Evolutionary conservation across 2,888 invertebrate genomes (phyloP), one percentile per base, ranked within the genome.

Genomic region (Emmelina monodactyla): DNA sequence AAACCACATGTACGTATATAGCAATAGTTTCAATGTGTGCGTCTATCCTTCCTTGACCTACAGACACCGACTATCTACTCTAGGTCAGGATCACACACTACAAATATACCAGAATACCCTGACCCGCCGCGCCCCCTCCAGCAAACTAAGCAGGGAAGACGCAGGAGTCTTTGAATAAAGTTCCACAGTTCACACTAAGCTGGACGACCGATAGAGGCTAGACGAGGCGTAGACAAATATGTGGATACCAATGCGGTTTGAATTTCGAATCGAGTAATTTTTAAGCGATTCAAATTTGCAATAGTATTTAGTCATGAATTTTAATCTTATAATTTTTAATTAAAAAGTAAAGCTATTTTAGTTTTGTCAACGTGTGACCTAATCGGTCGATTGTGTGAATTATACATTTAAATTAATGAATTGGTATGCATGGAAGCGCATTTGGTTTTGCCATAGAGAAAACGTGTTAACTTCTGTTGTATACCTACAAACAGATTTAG

Each of bases 31-130:
- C 11, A 19, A 55, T 64, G 73, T 73, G 69, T 73, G 76, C 55
- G 72, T 76, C 58, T 72, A 72, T 72, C 76, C 75, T 78, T 76
- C 70, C 75, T 75, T 76, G 78, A 79, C 78, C 78, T 78, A 76
- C 67, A 71, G 66, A 57, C 63, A 56, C 49, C 65, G 63, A 71
- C 70, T 72, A 68, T 65, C n/a, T n/a, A 66, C 61, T 67, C 66
- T 78, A 76, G 78, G 78, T 79, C 78, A 78, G 76, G 71, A 71
- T 56, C 65, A 66, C 54, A 61, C 57, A 57, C 49, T 45, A 50
- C 58, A 60, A 41, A 73, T 64, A 16, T 28, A 13, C 35, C 31
- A 31, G 10, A 12, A 7, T 14, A 22, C 9, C 28, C 15, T 19
- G 38, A 35, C 12, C 38, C 28, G 38, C 32, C 45, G 37, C 40